Evolutionary conservation across 37 sponge, comb jelly and placozoan genomes (phyloP).

Genomic region (Halisarca cf. caerulea): DNA sequence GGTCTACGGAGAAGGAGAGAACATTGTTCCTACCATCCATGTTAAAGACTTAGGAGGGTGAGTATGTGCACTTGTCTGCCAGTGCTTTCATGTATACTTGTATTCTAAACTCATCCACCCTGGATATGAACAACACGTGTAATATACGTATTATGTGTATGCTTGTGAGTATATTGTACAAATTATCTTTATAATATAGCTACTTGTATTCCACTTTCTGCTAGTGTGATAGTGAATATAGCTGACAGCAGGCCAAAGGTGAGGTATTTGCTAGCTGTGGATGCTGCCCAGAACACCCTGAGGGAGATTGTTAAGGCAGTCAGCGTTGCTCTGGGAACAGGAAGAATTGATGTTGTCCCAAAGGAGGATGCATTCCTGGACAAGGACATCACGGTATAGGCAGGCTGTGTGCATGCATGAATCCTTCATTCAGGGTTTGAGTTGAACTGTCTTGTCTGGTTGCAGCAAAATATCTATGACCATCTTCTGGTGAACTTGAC

Average conservation of each 20-base stretch:
- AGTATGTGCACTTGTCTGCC: background rate
- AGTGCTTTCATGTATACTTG: background rate
- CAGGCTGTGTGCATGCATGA: background rate
- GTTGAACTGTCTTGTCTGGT: too few species aligned
- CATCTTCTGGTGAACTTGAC: constrained; percentile 78
- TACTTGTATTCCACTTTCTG: too few species aligned
- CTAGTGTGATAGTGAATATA: constrained; percentile 70
- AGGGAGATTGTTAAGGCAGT: constrained; percentile 85
- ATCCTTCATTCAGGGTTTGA: background rate
- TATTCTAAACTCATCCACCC: too few species aligned
- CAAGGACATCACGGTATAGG: constrained; percentile 62
- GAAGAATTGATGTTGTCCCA: constrained; percentile 49
- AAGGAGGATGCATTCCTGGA: constrained; percentile 73
- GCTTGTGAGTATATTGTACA: too few species aligned
- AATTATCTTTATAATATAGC: too few species aligned
- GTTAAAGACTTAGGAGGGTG: constrained; percentile 84
- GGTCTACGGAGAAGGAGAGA: constrained; percentile 91
- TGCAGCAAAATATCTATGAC: constrained; percentile 74
- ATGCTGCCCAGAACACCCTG: constrained; percentile 79
- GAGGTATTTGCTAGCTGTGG: constrained; percentile 88
- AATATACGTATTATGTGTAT: background rate
- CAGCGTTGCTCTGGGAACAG: constrained; percentile 75
- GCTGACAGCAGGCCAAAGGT: constrained; percentile 77
- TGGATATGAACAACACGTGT: too few species aligned
- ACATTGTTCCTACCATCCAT: constrained; percentile 89